Evolutionary conservation across 2,797 vertebrate genomes (phyloP), one percentile per base, ranked within the genome.

Genomic region (Nothura maculosa): DNA sequence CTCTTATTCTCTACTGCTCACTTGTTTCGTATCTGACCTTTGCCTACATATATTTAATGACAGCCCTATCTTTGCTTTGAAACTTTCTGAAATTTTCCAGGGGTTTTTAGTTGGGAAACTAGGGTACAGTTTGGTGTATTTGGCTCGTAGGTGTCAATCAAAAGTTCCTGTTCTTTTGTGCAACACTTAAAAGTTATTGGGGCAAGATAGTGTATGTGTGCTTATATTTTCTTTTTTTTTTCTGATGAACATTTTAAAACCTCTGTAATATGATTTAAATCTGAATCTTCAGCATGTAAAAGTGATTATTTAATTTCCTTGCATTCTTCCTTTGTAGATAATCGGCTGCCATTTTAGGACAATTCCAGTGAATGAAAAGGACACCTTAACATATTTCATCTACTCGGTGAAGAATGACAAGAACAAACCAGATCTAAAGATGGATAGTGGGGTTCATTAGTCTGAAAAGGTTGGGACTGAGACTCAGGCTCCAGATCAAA

Each of bases 311-410:
- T 92, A 94, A 96, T 92, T 83, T 94, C 52, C 36, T 91, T 85
- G 38, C 32, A 10, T 77, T 96, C 94, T 97, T 94, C 74, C 77
- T 95, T 97, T 95, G 42, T 94, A 98, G 98, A 98, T 98, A 96
- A 98, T 98, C 96, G 98, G 98, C 96, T 98, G 98, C 96, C 98
- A 98, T 92, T 98, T 98, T 96, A 97, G 98, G 94, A 98, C 98
- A 92, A 98, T 98, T 96, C 98, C 98, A 86, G 98, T 98, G 97
- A 98, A 98, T 89, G 98, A 98, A 96, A 98, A 98, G 96, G 98
- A 98, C 97, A 98, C 98, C 95, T 97, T 98, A 97, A 98, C 98
- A 10, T 98, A 98, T 96, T 98, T 98, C 97, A 98, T 98, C 97
- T 98, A 98, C 97, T 98, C 98, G 1, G 98, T 98, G 96, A 98